Evolutionary conservation across 1,140 invertebrate species (phyloP).

Genomic region (Drosophila grimshawi): DNA sequence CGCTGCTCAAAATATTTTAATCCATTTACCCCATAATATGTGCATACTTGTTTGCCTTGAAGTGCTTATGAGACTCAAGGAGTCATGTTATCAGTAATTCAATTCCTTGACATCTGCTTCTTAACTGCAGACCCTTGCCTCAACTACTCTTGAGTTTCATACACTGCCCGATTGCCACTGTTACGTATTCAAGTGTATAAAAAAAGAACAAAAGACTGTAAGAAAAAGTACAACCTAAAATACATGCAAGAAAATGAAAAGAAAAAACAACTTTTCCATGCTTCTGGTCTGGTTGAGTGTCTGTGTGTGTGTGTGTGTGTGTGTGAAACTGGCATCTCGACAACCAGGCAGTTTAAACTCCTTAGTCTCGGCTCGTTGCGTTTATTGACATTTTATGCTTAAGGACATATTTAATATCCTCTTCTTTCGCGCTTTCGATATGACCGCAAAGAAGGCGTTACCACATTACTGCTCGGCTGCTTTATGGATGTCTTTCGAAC

Average conservation of each 20-base stretch:
- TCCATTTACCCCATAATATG: not conserved
- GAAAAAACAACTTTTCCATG: constrained; percentile 30
- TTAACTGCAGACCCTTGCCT: constrained; percentile 6
- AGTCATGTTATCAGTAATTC: constrained; percentile 27
- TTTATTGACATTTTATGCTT: constrained; percentile 79
- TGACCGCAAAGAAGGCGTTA: constrained; percentile 11
- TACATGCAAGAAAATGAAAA: constrained; percentile 38
- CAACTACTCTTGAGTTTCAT: constrained; percentile 18
- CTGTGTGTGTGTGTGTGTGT: not conserved
- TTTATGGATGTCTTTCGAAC: not conserved
- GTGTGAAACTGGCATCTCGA: constrained; percentile 30
- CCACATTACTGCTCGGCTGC: constrained; percentile 1
- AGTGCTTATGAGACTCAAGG: constrained; percentile 18
- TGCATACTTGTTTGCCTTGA: constrained; percentile 1
- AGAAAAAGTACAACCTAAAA: constrained; percentile 13
- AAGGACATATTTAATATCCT: constrained; percentile 78
- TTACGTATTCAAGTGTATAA: constrained; percentile 22
- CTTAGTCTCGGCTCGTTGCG: constrained; percentile 72
- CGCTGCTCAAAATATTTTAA: not conserved
- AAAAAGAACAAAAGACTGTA: constrained; percentile 9
- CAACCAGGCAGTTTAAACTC: constrained; percentile 65
- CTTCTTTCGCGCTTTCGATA: constrained; percentile 32
- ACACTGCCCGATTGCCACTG: constrained; percentile 32
- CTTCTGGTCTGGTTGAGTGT: constrained; percentile 21
- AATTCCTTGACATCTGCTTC: constrained; percentile 23